Evolutionary conservation across 2,888 invertebrate genomes (phyloP).

Genomic region (Incurvaria masculella): DNA sequence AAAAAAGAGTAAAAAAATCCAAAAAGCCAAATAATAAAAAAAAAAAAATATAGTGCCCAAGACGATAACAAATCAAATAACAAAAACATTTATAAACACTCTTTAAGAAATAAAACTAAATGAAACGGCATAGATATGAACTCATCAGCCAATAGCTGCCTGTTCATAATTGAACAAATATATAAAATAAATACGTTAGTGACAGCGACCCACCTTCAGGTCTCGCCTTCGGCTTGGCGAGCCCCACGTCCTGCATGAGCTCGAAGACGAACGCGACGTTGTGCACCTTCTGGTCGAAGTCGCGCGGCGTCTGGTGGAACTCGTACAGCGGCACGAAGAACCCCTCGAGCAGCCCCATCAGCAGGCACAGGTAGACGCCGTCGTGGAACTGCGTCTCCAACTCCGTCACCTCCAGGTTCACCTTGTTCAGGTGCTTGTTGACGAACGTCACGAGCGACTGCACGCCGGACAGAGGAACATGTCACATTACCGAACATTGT

Average conservation of each 20-base stretch:
- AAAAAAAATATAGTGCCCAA: too few relatives aligned
- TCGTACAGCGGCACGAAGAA: slow-evolving; percentile 96
- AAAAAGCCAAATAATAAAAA: too few relatives aligned
- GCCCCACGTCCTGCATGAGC: slow-evolving; percentile 94
- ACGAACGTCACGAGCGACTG: slow-evolving; percentile 96
- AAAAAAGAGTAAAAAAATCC: too few relatives aligned
- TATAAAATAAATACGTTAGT: too few relatives aligned
- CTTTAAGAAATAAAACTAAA: too few relatives aligned
- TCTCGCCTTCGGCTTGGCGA: slow-evolving; percentile 90
- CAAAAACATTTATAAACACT: too few relatives aligned
- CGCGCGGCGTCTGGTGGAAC: slow-evolving; percentile 90
- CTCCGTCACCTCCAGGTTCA: slow-evolving; percentile 93
- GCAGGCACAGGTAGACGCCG: slow-evolving; percentile 90
- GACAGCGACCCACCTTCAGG: slow-evolving; percentile 74
- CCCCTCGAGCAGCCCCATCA: slow-evolving; percentile 95
- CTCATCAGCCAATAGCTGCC: too few relatives aligned
- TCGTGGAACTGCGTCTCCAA: slow-evolving; percentile 95
- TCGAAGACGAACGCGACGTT: slow-evolving; percentile 97
- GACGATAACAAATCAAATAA: too few relatives aligned
- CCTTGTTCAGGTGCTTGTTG: slow-evolving; percentile 95
- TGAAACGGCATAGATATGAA: too few relatives aligned
- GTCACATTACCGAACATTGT: too few relatives aligned
- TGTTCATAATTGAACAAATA: too few relatives aligned
- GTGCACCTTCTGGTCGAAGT: slow-evolving; percentile 89
- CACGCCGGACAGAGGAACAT: too few relatives aligned